Base-by-base conservation (phyloP, 1,140 invertebrate species). In the Pseudomyrmex flavicornis region DNA sequence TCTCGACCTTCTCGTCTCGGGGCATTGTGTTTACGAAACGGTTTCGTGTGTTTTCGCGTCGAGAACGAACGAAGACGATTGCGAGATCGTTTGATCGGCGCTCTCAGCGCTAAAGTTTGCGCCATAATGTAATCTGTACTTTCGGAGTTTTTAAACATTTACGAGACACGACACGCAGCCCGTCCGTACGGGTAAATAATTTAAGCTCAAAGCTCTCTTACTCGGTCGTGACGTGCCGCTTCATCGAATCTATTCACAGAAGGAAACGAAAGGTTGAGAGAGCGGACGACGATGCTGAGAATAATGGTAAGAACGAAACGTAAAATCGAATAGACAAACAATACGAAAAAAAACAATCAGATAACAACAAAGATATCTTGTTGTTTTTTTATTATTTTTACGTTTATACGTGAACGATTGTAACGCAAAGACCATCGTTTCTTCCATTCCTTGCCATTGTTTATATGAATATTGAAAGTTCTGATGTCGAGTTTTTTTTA, bases 131-230 rank as follows among this genome's bases (percentile, higher is more conserved):
- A 87, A 87, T 87, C 85, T 50, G 63, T 66, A 65, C 74, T 80
- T 74, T 52, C 22, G 8, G 15, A 20, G 56, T 84, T 87, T 87
- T 88, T 73, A 88, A 88, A 84, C 66, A 87, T 87, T 87, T 72
- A 88, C 82, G 50, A 84, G 74, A 50, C 50, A 17, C 68, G 86
- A 88, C 85, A 48, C 65, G 66, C 13, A 74, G 50, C 52, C n/a
- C 59, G 85, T 61, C 56, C 46, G 72, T 66, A 66, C 69, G 80
- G 80, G 48, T 88, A 88, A 88, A 88, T 79, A 87, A 88, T 84
- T 88, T 88, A 88, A 59, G 82, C 85, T 88, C 80, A 79, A 84
- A 87, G 85, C 61, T 84, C 80, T 77, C 73, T 73, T 68, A 63
- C 73, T 73, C 44, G 17, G 48, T 73, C 62, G 54, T 59, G 75